Conservation (phyloP, 2,888 invertebrate species). For the Apodemia duryi region DNA sequence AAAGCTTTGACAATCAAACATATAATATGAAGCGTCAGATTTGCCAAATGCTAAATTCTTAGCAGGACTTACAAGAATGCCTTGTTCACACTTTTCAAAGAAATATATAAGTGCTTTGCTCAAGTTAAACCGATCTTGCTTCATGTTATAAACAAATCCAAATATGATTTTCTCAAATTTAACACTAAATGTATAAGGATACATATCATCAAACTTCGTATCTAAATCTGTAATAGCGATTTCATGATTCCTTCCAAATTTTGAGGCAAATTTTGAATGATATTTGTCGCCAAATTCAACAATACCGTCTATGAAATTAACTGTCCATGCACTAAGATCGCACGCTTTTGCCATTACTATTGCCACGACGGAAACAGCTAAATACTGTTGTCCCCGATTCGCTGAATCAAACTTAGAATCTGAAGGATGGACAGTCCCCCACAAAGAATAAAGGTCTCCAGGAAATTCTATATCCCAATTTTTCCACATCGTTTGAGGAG, state of each 20-base stretch:
- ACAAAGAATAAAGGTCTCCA: conserved; percentile 83
- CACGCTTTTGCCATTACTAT: conserved; percentile 80
- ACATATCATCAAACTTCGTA: conserved; percentile 72
- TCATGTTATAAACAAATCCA: conserved; percentile 81
- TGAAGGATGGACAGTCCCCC: conserved; percentile 82
- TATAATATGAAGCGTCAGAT: conserved; percentile 78
- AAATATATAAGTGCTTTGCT: conserved; percentile 81
- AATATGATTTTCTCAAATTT: conserved; percentile 77
- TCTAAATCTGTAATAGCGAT: conserved; percentile 78
- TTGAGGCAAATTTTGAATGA: conserved; percentile 67
- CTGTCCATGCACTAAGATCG: conserved; percentile 81
- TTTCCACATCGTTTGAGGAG: conserved; percentile 75
- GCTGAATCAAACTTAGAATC: conserved; percentile 74
- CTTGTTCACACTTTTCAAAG: conserved; percentile 73
- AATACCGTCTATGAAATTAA: conserved; percentile 81
- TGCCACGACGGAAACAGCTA: conserved; percentile 80
- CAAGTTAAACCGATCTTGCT: conserved; percentile 79
- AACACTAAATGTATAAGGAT: conserved; percentile 78
- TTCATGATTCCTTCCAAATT: conserved; percentile 78
- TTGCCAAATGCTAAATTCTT: conserved; percentile 77
- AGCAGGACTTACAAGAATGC: conserved; percentile 75
- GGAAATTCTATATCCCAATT: conserved; percentile 84
- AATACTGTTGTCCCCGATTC: conserved; percentile 81
- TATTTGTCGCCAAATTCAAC: conserved; percentile 80
- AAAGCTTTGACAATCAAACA: conserved; percentile 83